These are phyloP conservation scores for Trematomus bernacchii DNA, from an alignment of 2,797 vertebrate genomes.

Conservation along the genomic window DNA sequence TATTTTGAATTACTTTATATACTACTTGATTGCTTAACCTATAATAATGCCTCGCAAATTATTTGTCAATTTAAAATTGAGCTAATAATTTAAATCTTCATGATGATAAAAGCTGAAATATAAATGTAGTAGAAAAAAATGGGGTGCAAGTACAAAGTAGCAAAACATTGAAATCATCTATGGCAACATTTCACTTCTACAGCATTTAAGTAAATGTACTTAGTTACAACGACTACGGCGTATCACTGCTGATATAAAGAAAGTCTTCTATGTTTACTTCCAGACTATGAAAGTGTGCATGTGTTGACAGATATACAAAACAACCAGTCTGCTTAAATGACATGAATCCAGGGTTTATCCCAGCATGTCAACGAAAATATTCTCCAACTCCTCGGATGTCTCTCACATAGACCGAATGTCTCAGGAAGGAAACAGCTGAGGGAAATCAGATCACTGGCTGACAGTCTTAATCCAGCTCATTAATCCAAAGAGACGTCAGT, in stretches of 20 bases:
- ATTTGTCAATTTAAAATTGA: no score
- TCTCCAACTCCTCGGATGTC: slow-evolving; percentile 52
- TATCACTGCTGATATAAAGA: neutral
- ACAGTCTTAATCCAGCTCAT: slow-evolving; percentile 23
- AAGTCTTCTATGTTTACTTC: neutral
- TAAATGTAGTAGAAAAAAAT: no score
- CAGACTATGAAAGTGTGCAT: neutral
- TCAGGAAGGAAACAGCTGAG: slow-evolving; percentile 54
- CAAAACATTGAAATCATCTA: no score
- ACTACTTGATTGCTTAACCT: no score
- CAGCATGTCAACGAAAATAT: slow-evolving; percentile 29
- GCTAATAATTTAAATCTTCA: no score
- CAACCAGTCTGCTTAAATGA: slow-evolving; percentile 25
- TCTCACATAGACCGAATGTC: slow-evolving; percentile 35
- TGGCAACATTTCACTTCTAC: no score
- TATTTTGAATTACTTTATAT: no score
- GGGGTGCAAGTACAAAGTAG: no score
- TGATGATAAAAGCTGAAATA: no score
- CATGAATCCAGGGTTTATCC: slow-evolving; percentile 14
- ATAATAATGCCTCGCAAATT: no score
- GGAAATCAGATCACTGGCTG: slow-evolving; percentile 24
- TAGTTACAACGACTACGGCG: no score
- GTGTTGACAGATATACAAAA: slow-evolving; percentile 32
- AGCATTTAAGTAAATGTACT: no score
- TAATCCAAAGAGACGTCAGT: neutral